Percentiles rank a stretch among this genome's conserved stretches.
These are phyloP conservation scores for Mylabris phalerata DNA, from an alignment of 1,140 invertebrate genomes.

Conservation along the genomic window DNA sequence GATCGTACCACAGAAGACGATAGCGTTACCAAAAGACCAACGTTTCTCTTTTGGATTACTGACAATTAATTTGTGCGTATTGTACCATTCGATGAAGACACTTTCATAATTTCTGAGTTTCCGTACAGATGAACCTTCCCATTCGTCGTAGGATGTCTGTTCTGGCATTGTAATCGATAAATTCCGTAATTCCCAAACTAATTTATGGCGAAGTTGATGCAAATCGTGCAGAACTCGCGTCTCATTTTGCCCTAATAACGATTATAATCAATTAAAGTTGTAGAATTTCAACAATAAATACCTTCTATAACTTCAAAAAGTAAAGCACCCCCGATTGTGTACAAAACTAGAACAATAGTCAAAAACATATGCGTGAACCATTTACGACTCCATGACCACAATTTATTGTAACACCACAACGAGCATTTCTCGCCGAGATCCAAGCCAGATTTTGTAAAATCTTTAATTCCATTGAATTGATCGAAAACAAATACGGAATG, in stretches of 20 bases:
- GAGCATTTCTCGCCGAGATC: slow-evolving; percentile 72
- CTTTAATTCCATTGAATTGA: slow-evolving; percentile 24
- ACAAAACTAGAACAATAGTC: slow-evolving; percentile 64
- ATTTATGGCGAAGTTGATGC: slow-evolving; percentile 41
- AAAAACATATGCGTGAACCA: slow-evolving; percentile 88
- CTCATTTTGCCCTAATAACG: slow-evolving; percentile 44
- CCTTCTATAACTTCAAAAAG: slow-evolving; percentile 71
- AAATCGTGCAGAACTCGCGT: slow-evolving; percentile 46
- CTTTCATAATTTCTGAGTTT: slow-evolving; percentile 49
- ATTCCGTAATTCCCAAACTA: slow-evolving; percentile 32
- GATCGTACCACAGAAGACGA: slow-evolving; percentile 87
- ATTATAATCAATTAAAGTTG: neutral
- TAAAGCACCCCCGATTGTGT: slow-evolving; percentile 70
- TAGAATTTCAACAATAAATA: slow-evolving; percentile 42
- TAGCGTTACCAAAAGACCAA: slow-evolving; percentile 85
- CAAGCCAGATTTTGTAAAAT: slow-evolving; percentile 63
- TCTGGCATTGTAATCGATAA: slow-evolving; percentile 24
- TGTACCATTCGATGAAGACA: slow-evolving; percentile 49
- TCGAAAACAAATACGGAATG: slow-evolving; percentile 7
- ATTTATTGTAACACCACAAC: slow-evolving; percentile 70
- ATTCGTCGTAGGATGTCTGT: slow-evolving; percentile 38
- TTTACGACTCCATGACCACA: slow-evolving; percentile 66
- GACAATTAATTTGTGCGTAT: slow-evolving; percentile 38
- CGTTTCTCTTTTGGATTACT: slow-evolving; percentile 39
- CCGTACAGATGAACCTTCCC: slow-evolving; percentile 44